These are phyloP conservation scores for Callinectes sapidus DNA, from an alignment of 2,888 invertebrate species.

Conservation along the genomic window DNA sequence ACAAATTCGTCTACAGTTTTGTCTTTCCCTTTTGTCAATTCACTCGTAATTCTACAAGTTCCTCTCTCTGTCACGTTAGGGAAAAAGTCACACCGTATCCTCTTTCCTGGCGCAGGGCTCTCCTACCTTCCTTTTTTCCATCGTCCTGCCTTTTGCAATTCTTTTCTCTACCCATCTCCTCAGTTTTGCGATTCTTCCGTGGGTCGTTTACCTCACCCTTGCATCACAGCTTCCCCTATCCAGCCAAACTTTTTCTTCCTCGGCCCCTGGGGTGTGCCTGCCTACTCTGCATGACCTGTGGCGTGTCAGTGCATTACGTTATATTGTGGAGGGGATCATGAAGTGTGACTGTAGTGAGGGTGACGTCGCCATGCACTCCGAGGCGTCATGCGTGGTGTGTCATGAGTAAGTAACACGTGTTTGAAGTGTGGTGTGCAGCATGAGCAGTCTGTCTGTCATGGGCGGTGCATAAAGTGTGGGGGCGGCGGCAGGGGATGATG, in stretches of 20 bases:
- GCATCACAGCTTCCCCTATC: not conserved
- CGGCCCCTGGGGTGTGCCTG: not conserved
- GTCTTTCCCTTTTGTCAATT: not conserved
- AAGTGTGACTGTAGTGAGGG: not conserved
- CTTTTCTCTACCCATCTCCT: not conserved
- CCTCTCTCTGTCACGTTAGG: not conserved
- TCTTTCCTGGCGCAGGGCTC: not conserved
- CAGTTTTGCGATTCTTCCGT: slow-evolving; percentile 15
- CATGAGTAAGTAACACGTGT: slow-evolving; percentile 4
- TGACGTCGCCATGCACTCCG: not conserved
- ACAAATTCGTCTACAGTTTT: not conserved
- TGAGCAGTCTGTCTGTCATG: slow-evolving; percentile 10
- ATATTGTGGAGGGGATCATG: not conserved
- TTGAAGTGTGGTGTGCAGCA: not conserved
- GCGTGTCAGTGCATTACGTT: not conserved
- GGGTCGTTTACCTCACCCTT: slow-evolving; percentile 5
- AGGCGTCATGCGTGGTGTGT: slow-evolving; percentile 14
- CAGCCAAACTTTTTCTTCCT: not conserved
- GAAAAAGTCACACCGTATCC: not conserved
- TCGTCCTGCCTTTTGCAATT: not conserved
- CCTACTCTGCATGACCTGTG: not conserved
- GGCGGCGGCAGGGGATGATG: not conserved
- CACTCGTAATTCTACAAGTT: not conserved
- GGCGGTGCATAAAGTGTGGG: not conserved
- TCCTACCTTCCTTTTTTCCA: not conserved